Evolutionary conservation across 2,113 vertebrate species (phyloP), one percentile per base, ranked within the genome.

Genomic region (Peromyscus polionotus): DNA sequence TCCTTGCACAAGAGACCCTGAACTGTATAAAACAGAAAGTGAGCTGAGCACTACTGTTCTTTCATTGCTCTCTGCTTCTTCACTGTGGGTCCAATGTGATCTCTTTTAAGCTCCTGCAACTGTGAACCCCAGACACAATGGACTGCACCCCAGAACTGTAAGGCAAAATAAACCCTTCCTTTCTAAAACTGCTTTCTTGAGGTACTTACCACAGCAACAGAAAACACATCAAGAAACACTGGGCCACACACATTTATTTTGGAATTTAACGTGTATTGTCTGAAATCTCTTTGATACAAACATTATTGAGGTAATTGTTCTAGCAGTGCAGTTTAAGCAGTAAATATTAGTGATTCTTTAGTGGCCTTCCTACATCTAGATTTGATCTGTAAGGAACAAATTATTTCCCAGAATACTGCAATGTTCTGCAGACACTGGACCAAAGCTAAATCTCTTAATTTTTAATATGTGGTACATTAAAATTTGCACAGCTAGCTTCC

Each of bases 331-430:
- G 88, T 97, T 97, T 97, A 95, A 97, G 83, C 95, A 95, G 79
- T 57, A 92, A 95, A 97, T 91, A 48, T 97, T 98, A 79, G 84
- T 51, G 28, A 93, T 98, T 91, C 97, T 84, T 98, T 96, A 97
- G 97, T 94, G 88, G 77, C 92, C 88, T 77, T 76, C 28, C 90
- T 76, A 33, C 68, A 77, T 97, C 42, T 76, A 51, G 76, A 96
- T 80, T 94, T 97, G 97, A 97, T 93, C 97, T 95, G 20, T 95
- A 97, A 98, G 28, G 24, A n/a, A 33, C 91, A 97, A 98, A 92
- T 97, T 94, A 67, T 95, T 98, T 88, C 81, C 76, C 89, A 65
- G 96, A 94, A 96, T 92, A 92, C 39, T 63, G 26, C 51, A 54
- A 19, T 94, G 28, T 36, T 97, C 95, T 98, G 92, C 51, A 96